Conservation (phyloP, 2,797 vertebrate genomes). For the Aphelocoma californica region DNA sequence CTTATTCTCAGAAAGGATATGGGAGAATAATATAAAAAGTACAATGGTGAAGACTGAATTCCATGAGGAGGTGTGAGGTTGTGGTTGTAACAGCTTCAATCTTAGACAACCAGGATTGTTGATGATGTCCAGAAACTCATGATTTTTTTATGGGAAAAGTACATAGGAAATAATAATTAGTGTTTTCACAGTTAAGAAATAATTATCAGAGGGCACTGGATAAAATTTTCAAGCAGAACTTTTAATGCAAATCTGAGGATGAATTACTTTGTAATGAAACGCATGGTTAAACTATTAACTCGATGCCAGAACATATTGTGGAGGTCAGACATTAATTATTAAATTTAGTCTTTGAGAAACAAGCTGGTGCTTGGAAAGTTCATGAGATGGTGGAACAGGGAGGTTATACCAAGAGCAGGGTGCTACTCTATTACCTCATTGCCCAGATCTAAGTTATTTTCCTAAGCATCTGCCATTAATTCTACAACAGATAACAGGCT, state of each 20-base stretch:
- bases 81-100: not conserved
- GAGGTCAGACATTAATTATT: slow-evolving; percentile 13
- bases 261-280: slow-evolving; percentile 10
- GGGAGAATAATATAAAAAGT: not conserved
- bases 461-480: not conserved
- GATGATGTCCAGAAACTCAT: not conserved
- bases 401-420: not conserved
- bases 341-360: not conserved
- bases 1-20: not conserved
- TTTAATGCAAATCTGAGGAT: not conserved
- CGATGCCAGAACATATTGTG: not conserved
- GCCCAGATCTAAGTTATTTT: not conserved
- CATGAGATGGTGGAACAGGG: not conserved
- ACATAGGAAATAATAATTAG: not conserved
- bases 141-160: not conserved
- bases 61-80: not conserved
- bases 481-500: not conserved
- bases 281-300: not conserved
- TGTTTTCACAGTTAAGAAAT: not conserved
- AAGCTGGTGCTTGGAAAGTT: not conserved
- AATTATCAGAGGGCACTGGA: not conserved
- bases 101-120: not conserved
- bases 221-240: not conserved
- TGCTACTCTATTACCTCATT: not conserved
- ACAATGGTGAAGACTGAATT: not conserved